These are phyloP conservation scores for Pholis gunnellus DNA, from an alignment of 2,113 vertebrate genomes.

Conservation along the genomic window DNA sequence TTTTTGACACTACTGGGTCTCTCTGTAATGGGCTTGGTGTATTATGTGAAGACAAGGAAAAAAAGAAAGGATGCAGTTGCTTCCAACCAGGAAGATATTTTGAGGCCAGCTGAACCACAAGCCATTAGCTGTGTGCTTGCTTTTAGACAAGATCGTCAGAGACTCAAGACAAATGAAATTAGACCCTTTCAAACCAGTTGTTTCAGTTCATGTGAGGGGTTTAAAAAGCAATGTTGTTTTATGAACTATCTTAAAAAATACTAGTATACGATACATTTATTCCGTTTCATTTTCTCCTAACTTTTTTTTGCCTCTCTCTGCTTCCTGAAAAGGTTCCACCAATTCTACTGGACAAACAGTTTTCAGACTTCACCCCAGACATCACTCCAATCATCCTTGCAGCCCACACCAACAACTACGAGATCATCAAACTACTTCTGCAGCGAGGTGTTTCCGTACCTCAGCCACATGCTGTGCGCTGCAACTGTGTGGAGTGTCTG, in stretches of 20 bases:
- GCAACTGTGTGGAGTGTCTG: conserved; percentile 93
- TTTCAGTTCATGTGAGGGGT: neutral
- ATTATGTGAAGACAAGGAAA: conserved; percentile 15
- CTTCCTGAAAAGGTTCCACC: conserved; percentile 89
- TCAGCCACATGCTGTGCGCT: conserved; percentile 94
- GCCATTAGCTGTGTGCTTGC: conserved; percentile 62
- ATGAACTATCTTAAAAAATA: neutral
- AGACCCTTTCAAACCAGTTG: conserved; percentile 21
- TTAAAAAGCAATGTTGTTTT: conserved; percentile 29
- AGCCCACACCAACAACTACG: conserved; percentile 98
- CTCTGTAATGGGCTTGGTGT: conserved; percentile 14
- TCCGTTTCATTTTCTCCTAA: neutral
- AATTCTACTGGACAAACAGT: conserved; percentile 93
- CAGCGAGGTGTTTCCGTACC: conserved; percentile 96
- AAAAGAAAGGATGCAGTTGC: conserved; percentile 11
- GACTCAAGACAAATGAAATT: conserved; percentile 42
- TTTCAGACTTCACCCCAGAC: conserved; percentile 97
- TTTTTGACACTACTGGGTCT: conserved; percentile 3
- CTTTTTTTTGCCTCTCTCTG: neutral
- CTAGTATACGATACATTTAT: neutral
- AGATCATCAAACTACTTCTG: conserved; percentile 96
- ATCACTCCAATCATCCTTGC: conserved; percentile 98
- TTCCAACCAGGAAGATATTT: conserved; percentile 32
- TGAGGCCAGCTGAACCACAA: conserved; percentile 60
- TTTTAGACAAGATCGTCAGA: conserved; percentile 44